Evolutionary conservation across 2,113 vertebrate species (phyloP).

Genomic region (Balaeniceps rex): DNA sequence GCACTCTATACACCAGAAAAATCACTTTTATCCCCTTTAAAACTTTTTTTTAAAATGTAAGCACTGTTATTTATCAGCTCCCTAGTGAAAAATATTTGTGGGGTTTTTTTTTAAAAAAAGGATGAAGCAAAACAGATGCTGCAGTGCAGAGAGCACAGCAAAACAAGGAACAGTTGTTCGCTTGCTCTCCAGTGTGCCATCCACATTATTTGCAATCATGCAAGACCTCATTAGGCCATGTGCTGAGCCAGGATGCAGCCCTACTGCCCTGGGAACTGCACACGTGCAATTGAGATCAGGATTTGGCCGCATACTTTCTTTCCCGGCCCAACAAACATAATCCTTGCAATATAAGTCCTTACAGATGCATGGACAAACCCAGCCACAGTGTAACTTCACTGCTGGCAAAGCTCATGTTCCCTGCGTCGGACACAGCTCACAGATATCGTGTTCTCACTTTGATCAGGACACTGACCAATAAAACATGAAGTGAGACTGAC

Average conservation of each 20-base stretch:
- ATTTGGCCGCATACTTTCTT: not conserved
- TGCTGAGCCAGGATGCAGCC: not conserved
- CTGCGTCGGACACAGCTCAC: fast-evolving
- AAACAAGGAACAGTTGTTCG: not conserved
- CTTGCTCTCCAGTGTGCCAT: not conserved
- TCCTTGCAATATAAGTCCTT: not conserved
- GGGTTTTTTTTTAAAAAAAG: slow-evolving; percentile 7
- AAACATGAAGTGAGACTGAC: not conserved
- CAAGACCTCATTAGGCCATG: not conserved
- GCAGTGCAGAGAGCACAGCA: not conserved
- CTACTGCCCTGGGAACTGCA: not conserved
- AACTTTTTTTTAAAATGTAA: not conserved
- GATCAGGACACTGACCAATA: not conserved
- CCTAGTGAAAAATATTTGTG: slow-evolving; percentile 26
- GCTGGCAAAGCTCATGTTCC: not conserved
- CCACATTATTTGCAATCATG: not conserved
- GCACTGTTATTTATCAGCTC: not conserved
- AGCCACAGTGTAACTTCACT: fast-evolving
- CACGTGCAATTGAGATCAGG: slow-evolving; percentile 32
- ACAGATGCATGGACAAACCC: not conserved
- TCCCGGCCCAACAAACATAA: not conserved
- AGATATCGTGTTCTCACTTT: fast-evolving
- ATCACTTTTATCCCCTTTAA: not conserved
- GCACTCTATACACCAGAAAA: not conserved
- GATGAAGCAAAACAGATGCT: slow-evolving; percentile 59